Conservation (phyloP, 2,797 vertebrate species). For the Melanotaenia boesemani region DNA sequence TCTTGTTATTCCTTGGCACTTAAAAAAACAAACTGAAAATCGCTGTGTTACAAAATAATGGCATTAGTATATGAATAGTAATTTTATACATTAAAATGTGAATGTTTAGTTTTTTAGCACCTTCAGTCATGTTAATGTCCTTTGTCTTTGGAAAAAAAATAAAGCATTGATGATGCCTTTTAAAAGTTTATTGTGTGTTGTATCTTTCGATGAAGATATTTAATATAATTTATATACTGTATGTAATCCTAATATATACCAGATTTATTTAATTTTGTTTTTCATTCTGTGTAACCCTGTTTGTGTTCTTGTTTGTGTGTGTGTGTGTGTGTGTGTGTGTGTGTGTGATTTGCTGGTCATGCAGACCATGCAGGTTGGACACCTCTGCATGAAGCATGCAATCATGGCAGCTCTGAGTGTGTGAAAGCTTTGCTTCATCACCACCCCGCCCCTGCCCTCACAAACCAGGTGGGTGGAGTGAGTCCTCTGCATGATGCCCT, state of each 20-base stretch:
- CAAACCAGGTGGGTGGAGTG: conserved; percentile 91
- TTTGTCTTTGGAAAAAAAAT: neutral
- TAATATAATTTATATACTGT: neutral
- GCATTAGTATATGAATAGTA: neutral
- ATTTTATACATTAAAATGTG: neutral
- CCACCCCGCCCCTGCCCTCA: conserved; percentile 88
- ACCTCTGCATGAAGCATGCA: conserved; percentile 97
- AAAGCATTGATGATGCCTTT: neutral
- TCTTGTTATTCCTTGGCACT: neutral
- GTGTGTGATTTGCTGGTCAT: conserved; percentile 64
- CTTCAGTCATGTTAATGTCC: neutral
- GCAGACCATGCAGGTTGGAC: conserved; percentile 97
- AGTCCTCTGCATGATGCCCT: conserved; percentile 95
- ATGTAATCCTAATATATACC: neutral
- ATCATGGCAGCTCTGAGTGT: conserved; percentile 93
- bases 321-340: conserved; percentile 17
- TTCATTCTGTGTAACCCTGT: neutral
- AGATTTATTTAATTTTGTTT: neutral
- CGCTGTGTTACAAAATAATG: neutral
- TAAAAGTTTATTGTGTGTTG: neutral
- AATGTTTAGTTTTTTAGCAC: neutral
- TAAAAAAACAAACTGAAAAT: neutral
- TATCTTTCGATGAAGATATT: neutral
- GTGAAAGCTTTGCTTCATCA: conserved; percentile 91
- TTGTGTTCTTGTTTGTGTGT: conserved; percentile 7